Base-by-base conservation (phyloP, 2,797 vertebrate species). In the Thripadectes ignobilis region DNA sequence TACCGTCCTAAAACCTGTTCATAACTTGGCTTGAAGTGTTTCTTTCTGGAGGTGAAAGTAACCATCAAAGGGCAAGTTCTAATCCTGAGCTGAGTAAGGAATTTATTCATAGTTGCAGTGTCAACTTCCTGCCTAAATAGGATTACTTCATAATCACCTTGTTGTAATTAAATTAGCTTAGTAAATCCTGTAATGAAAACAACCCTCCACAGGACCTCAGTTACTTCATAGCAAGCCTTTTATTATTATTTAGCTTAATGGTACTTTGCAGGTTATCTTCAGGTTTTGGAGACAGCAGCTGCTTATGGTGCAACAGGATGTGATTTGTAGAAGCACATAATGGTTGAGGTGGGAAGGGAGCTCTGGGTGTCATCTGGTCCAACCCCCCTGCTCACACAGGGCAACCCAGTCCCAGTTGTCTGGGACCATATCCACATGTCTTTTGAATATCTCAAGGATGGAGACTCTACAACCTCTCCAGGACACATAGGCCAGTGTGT, bases 151-250 rank as follows among this genome's bases (percentile, higher is more conserved):
- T 93, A 94, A 83, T 89, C 72, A 71, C 61, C 52, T 67, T 89
- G 57, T 79, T 81, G 58, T 92, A 80, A 78, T 92, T 89, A 81
- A 95, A 74, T 80, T 58, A 89, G 36, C 27, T 85, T 68, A 65
- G 55, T 87, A 93, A 96, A 91, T 86, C 66, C 73, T 62, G 27
- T 67, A 89, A 77, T 86, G 75, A 78, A 91, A 78, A 21, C 80
- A 88, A 65, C 32, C 49, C 45, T 82, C 45, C 57, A 36, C 29
- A 83, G 24, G 49, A 55, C 93, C 16, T 80, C 38, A 29, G 49
- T 81, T 88, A 54, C 65, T 83, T 88, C 14, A 19, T 68, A 74
- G 63, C 38, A 80, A 71, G 19, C 55, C 6, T 85, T 90, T 77
- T 85, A 32, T 76, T 72, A 62, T 72, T 93, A 39, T 78, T 89